Percentiles rank a stretch among this genome's conserved stretches.
phyloP scores from a whole-genome alignment of 2,888 invertebrate genomes.

The Anthrax anthrax region DNA sequence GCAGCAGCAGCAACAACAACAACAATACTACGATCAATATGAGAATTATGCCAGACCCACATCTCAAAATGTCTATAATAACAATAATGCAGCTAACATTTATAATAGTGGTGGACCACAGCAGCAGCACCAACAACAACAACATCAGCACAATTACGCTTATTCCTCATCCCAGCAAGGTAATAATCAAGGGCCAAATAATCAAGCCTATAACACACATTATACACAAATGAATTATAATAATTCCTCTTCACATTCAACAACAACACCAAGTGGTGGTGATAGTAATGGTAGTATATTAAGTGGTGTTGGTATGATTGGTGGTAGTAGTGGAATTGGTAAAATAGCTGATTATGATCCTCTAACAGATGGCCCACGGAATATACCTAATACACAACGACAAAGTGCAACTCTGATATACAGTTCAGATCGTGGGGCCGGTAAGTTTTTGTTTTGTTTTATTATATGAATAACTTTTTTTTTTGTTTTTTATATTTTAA shows the following conservation, averaged over 20 bases:
- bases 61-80: slow-evolving; percentile 10
- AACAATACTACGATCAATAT: slow-evolving; percentile 22
- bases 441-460: slow-evolving; percentile 29
- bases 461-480: not conserved
- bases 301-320: slow-evolving; percentile 15
- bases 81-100: slow-evolving; percentile 24
- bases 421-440: slow-evolving; percentile 57
- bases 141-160: slow-evolving; percentile 11
- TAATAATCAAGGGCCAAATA: not conserved
- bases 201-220: slow-evolving; percentile 15
- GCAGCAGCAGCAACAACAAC: slow-evolving; percentile 8
- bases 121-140: slow-evolving; percentile 15
- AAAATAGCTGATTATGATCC: slow-evolving; percentile 74
- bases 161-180: slow-evolving; percentile 4
- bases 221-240: slow-evolving; percentile 12
- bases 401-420: slow-evolving; percentile 75
- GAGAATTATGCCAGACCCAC: slow-evolving; percentile 22
- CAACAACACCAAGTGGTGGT: slow-evolving; percentile 9
- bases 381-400: slow-evolving; percentile 56
- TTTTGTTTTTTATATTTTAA: too few species aligned
- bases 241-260: slow-evolving; percentile 11
- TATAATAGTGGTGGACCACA: slow-evolving; percentile 5
- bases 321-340: slow-evolving; percentile 39
- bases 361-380: slow-evolving; percentile 52
- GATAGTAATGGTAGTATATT: slow-evolving; percentile 12